Base-by-base conservation (phyloP, 2,113 vertebrate genomes). In the Leptodactylus fuscus region DNA sequence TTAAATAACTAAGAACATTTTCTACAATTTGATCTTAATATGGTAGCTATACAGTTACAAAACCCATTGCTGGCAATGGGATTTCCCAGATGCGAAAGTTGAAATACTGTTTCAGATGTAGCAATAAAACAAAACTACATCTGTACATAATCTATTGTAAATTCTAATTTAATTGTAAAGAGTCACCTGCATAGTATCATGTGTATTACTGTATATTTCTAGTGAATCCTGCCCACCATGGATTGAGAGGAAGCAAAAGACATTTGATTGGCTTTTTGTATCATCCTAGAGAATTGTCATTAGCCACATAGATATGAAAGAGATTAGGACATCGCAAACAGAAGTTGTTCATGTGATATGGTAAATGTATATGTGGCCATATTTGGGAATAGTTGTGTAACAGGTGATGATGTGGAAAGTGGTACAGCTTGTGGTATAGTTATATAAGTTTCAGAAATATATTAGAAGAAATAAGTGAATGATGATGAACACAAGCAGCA, bases 401-500 rank as follows among this genome's bases (percentile, higher is more conserved):
- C 38, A 86, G 67, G 55, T 71, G 65, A 86, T 58, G 74, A 29
- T 51, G 84, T 86, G 73, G 60, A 77, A 60, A 85, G n/a, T 46
- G 78, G 67, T 70, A 60, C 84, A 51, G 67, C 48, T 74, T 81
- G 84, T 86, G 84, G 65, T 86, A 71, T 32, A 73, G 62, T 85
- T 29, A 75, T 73, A 62, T 20, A 83, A 48, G 49, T 73, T 12
- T 51, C 38, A 83, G 34, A 60, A 70, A 20, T 58, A 73, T 53
- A 73, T 41, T 81, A 44, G 67, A 65, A 80, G 48, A 85, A 79
- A 70, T 41, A 83, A 83, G 78, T 76, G 58, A 82, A 76, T 75
- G 79, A 67, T 67, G 44, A 76, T 76, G 18, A 67, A 55, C 74
- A 62, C 70, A 65, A 87, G 44, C 76, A 51, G 77, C 0, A 18